Base-by-base conservation (phyloP, 2,113 vertebrate species). In the Hemicordylus capensis region DNA sequence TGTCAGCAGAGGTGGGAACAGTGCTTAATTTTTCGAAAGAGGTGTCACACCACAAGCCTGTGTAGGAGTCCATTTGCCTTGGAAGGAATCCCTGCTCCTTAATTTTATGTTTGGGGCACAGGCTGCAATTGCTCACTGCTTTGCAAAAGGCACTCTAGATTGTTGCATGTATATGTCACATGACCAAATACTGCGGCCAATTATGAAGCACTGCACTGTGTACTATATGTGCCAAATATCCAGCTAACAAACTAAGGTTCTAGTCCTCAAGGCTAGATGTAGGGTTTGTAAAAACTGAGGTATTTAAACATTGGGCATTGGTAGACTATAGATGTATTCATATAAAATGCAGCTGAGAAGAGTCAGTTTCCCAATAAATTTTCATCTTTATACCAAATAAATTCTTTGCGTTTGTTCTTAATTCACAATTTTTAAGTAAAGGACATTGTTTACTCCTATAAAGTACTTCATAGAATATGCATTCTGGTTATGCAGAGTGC, bases 221-320 rank as follows among this genome's bases (percentile, higher is more conserved):
- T 92, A 85, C 63, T 76, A n/a, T 85, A 6, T 81, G n/a, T 91
- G 86, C 83, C 92, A 89, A 93, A 92, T 91, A 90, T 92, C 89
- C 64, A 88, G 85, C 46, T 82, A 74, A 88, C 85, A 86, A 87
- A 92, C 85, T n/a, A 86, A 91, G 84, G 80, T 76, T 89, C 79
- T 26, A 66, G 11, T 78, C 51, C 2, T 79, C 66, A 61, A 37
- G 20, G 54, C 6, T 19, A 1, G 28, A 1, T 78, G 15, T 37
- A 28, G 64, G 64, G n/a, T 31, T 75, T 70, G 51, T n/a, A 46
- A 78, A 70, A 72, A 84, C 22, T 39, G 7, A 31, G 20, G 51
- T 84, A 24, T 56, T 80, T 59, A 22, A 5, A 61, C 20, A 37
- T 48, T 4, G 19, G 31, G 39, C 48, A 31, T 72, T 79, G 46